A percentile compares a stretch with the other conserved stretches of the same genome.
Evolutionary conservation across 1,140 invertebrate species (phyloP).

Genomic region (Brachionus koreanus): DNA sequence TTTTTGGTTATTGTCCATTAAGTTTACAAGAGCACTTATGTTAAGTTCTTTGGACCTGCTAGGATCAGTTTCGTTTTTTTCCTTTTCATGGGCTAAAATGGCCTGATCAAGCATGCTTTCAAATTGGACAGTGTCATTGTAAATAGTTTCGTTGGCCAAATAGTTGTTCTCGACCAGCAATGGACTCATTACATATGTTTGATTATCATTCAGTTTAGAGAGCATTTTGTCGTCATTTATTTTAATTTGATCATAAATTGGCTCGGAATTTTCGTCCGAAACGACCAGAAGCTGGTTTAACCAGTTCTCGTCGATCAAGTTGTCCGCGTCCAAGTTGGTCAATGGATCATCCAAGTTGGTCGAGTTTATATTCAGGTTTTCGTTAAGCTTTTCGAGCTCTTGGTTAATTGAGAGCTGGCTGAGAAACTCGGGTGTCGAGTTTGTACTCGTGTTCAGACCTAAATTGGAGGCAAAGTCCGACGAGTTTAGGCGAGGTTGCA

Average conservation of each 20-base stretch:
- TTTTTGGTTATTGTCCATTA: not conserved
- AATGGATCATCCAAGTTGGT: not conserved
- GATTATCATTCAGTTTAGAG: not conserved
- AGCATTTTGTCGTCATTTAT: conserved; percentile 24
- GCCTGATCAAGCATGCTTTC: conserved; percentile 8
- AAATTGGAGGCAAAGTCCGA: not conserved
- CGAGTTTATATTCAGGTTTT: not conserved
- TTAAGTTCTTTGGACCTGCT: not conserved
- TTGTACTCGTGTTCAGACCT: not conserved
- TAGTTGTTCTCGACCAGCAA: not conserved
- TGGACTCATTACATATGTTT: not conserved
- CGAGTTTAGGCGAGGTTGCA: not conserved
- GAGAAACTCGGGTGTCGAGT: not conserved
- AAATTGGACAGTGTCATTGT: conserved; percentile 9
- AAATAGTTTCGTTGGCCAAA: not conserved
- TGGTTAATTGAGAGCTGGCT: not conserved
- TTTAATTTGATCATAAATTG: not conserved
- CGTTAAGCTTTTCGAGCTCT: conserved; percentile 11
- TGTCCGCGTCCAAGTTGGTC: not conserved
- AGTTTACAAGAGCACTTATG: not conserved
- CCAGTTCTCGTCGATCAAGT: not conserved
- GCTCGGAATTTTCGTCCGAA: not conserved
- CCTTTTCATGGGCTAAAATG: not conserved
- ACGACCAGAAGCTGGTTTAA: not conserved
- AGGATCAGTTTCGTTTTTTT: not conserved